Evolutionary conservation across 2,113 vertebrate species (phyloP).

Genomic region (Tenebrosternarchus preto): DNA sequence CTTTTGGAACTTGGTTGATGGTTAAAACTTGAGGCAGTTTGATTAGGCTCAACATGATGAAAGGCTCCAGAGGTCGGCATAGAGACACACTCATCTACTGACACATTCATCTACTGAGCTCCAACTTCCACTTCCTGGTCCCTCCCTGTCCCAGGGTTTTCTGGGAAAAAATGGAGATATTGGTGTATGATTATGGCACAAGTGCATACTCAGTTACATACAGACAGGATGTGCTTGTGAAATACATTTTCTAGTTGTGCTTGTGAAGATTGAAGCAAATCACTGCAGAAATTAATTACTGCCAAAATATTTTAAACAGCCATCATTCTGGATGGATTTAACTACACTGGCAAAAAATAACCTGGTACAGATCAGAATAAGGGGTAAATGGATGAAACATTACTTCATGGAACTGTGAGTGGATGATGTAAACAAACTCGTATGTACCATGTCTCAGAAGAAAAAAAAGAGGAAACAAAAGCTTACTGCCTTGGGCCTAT

Average conservation of each 20-base stretch:
- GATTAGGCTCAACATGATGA: constrained; percentile 77
- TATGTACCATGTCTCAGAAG: not conserved
- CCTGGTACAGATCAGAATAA: not conserved
- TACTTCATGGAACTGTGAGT: not conserved
- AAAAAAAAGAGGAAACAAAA: too few species aligned
- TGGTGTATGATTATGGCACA: not conserved
- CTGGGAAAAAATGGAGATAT: not conserved
- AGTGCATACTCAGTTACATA: not conserved
- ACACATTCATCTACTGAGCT: constrained; percentile 5
- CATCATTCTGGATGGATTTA: not conserved
- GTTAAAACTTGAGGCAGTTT: constrained; percentile 81
- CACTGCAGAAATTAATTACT: not conserved
- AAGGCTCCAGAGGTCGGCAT: not conserved
- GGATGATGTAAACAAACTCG: not conserved
- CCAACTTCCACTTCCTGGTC: not conserved
- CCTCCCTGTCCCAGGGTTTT: not conserved
- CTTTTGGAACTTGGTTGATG: constrained; percentile 90
- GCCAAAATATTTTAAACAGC: not conserved
- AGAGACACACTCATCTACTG: constrained; percentile 10
- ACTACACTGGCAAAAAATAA: not conserved
- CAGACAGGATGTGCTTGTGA: not conserved
- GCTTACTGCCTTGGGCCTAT: not conserved
- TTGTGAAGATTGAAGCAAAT: not conserved
- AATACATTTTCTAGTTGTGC: not conserved
- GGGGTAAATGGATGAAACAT: not conserved